phyloP scores from a whole-genome alignment of 2,797 vertebrate genomes.

The Monodelphis domestica region DNA sequence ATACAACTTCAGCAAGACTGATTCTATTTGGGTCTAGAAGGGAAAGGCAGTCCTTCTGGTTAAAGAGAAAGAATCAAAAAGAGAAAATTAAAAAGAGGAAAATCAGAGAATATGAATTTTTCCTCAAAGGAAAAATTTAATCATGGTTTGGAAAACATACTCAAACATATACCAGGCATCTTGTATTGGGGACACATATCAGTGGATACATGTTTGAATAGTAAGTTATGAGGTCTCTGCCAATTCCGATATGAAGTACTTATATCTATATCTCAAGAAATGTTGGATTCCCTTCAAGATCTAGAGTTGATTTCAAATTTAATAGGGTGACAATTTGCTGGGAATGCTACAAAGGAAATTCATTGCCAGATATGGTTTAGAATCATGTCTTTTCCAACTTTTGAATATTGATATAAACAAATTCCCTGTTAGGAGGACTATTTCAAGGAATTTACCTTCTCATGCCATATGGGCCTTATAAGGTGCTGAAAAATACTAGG shows the following conservation, averaged over 20 bases:
- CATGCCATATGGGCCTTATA: neutral
- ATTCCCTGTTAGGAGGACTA: no score
- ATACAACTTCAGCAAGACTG: neutral
- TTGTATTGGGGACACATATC: neutral
- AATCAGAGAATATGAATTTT: neutral
- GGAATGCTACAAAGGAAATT: neutral
- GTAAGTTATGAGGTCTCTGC: neutral
- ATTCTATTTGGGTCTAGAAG: neutral
- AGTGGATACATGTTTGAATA: neutral
- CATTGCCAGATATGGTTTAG: neutral
- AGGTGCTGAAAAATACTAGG: neutral
- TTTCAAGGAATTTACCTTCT: neutral
- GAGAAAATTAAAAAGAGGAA: neutral
- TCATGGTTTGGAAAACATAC: neutral
- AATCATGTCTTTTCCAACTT: neutral
- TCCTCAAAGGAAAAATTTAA: neutral
- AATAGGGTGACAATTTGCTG: neutral
- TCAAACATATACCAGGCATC: no score
- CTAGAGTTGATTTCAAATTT: neutral
- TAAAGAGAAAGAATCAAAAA: neutral
- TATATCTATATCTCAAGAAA: neutral
- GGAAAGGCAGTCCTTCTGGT: neutral
- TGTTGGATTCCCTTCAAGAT: neutral
- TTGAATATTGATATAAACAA: neutral
- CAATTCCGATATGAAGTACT: neutral